Evolutionary conservation across 2,888 invertebrate genomes (phyloP).

Genomic region (Sycophila texana): DNA sequence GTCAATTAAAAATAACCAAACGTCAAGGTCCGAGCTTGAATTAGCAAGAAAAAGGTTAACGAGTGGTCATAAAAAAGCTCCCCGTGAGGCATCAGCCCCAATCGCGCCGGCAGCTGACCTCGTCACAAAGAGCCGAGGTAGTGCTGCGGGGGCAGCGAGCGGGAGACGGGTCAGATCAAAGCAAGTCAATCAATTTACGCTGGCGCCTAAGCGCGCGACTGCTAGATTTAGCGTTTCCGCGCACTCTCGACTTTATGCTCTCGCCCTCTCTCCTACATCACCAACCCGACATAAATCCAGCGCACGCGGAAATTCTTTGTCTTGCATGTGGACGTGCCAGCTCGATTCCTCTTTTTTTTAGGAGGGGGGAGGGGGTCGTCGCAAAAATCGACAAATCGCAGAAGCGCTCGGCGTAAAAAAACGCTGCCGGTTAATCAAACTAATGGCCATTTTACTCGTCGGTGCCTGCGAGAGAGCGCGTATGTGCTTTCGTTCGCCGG

Average conservation of each 20-base stretch:
- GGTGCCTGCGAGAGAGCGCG: neutral
- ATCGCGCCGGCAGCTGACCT: neutral
- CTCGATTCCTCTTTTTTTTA: neutral
- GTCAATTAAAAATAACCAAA: too few species aligned
- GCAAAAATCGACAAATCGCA: constrained; percentile 50
- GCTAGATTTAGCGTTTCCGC: constrained; percentile 49
- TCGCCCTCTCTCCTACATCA: neutral
- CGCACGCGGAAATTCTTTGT: constrained; percentile 54
- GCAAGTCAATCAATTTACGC: constrained; percentile 52
- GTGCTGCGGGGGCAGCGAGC: neutral
- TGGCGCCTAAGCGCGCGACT: constrained; percentile 36
- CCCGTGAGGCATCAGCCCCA: neutral
- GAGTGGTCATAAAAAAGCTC: neutral
- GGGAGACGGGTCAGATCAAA: constrained; percentile 42
- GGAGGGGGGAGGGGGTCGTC: constrained; percentile 27
- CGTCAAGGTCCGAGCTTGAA: neutral
- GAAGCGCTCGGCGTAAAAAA: constrained; percentile 58
- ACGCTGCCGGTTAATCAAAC: constrained; percentile 68
- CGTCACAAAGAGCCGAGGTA: neutral
- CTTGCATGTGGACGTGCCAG: constrained; percentile 43
- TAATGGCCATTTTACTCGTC: constrained; percentile 65
- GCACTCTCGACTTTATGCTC: neutral
- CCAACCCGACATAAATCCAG: constrained; percentile 45
- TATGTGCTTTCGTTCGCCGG: neutral
- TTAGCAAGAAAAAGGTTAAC: constrained; percentile 10